Evolutionary conservation across 2,113 vertebrate genomes (phyloP), one percentile per base, ranked within the genome.

Genomic region (Lophochroa leadbeateri): DNA sequence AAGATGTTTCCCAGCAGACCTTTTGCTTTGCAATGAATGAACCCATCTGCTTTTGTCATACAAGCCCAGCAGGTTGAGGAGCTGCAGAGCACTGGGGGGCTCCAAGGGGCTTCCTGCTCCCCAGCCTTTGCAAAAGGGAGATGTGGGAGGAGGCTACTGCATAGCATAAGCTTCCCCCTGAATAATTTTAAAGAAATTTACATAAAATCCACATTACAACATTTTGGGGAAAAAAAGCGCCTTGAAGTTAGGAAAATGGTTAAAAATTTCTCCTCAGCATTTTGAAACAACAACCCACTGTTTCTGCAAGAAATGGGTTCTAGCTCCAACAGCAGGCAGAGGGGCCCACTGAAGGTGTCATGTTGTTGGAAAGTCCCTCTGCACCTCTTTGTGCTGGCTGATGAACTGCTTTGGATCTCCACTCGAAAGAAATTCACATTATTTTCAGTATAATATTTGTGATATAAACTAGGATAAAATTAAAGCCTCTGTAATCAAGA

Each of bases 81-180:
- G 57, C 61, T 82, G n/a, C 29, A 35, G 65, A 68, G 12, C 23
- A 24, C 0, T 3, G 2, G 4, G 20, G n/a, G 12, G 7, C 18
- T 79, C 71, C n/a, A 13, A 77, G 65, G 52, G 75, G 33, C 35
- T 76, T 71, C 50, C 55, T 1, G 3, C 27, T 78, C 14, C 13
- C 17, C 13, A 55, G 33, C 4, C 28, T 64, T 35, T 63, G 25
- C 47, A 43, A 67, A 39, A 55, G 19, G 19, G n/a, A 53, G 20
- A 37, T 39, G 23, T 47, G 50, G 43, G 52, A 86, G 46, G 29
- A 68, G 31, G 39, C 25, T 74, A 17, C 17, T 35, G 37, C 72
- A 17, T 3, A 50, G 16, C 10, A 19, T 19, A 81, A n/a, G 20
- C 27, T 67, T 50, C 11, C 13, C 4, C 3, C 0, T 15, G 27